Conservation (phyloP, 2,797 vertebrate species). For the Eospalax fontanierii region DNA sequence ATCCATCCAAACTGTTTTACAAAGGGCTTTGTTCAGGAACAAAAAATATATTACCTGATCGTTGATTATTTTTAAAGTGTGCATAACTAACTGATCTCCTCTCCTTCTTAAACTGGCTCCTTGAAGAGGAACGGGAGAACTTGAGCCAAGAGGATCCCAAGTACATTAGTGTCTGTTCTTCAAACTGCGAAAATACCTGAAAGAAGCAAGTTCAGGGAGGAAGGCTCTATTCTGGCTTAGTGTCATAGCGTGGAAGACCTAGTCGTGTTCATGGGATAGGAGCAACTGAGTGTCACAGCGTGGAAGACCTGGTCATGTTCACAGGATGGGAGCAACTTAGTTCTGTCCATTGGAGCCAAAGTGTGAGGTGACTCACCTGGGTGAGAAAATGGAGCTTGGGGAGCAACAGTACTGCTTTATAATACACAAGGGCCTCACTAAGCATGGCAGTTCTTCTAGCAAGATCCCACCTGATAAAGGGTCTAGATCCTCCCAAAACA, state of each 20-base stretch:
- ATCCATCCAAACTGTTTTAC: background rate
- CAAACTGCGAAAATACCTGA: background rate
- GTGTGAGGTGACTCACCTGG: background rate
- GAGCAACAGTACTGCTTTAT: background rate
- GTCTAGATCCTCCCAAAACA: background rate
- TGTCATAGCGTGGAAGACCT: background rate
- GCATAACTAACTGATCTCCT: background rate
- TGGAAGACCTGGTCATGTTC: background rate
- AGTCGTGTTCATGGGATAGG: background rate
- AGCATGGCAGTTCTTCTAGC: background rate
- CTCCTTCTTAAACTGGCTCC: background rate
- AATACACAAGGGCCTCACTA: background rate
- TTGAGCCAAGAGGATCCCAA: background rate
- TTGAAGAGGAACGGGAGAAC: background rate
- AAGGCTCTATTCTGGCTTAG: background rate
- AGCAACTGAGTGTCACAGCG: background rate
- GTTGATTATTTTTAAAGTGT: background rate
- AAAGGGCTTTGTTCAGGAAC: background rate
- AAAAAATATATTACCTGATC: background rate
- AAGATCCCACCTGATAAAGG: background rate
- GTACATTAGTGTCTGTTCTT: background rate
- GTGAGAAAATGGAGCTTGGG: background rate
- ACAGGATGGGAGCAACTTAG: background rate
- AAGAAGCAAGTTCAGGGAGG: fast-evolving
- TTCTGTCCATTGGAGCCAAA: background rate